A percentile compares a stretch with the other conserved stretches of the same genome.
phyloP scores from a whole-genome alignment of 2,888 invertebrate genomes.

The Sesia bembeciformis region DNA sequence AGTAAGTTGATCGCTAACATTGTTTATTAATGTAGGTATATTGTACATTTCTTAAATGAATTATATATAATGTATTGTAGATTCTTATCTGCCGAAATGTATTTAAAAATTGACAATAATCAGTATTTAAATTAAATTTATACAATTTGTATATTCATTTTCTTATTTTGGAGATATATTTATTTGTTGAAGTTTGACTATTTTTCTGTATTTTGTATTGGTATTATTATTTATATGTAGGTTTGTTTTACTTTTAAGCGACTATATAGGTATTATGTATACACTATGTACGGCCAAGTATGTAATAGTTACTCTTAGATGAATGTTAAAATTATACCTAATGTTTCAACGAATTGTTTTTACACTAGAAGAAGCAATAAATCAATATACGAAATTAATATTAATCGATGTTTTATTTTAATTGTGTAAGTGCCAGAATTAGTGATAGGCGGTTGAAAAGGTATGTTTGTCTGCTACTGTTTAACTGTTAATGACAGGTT shows the following conservation, averaged over 20 bases:
- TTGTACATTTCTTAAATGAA: conserved; percentile 14
- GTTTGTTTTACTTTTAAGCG: conserved; percentile 33
- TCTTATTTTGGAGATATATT: conserved; percentile 59
- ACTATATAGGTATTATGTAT: conserved; percentile 27
- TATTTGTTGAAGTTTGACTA: conserved; percentile 62
- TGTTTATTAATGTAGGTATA: conserved; percentile 14
- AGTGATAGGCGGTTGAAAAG: too few relatives aligned
- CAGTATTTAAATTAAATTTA: conserved; percentile 63
- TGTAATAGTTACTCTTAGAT: conserved; percentile 27
- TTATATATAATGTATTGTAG: conserved; percentile 18
- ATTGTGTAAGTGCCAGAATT: too few relatives aligned
- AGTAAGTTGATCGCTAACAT: conserved; percentile 19
- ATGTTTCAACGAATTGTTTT: conserved; percentile 64
- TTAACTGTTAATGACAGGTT: too few relatives aligned
- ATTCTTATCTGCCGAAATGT: conserved; percentile 28
- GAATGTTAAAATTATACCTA: conserved; percentile 19
- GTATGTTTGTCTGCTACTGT: too few relatives aligned
- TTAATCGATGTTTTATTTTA: conserved; percentile 25
- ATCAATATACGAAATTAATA: conserved; percentile 38
- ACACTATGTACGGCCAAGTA: conserved; percentile 40
- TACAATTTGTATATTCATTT: conserved; percentile 31
- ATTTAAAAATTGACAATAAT: conserved; percentile 69
- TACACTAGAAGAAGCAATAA: conserved; percentile 67
- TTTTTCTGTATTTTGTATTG: conserved; percentile 54
- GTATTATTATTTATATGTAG: conserved; percentile 54